Conservation (phyloP, 2,888 invertebrate species). For the Erebia aethiops region DNA sequence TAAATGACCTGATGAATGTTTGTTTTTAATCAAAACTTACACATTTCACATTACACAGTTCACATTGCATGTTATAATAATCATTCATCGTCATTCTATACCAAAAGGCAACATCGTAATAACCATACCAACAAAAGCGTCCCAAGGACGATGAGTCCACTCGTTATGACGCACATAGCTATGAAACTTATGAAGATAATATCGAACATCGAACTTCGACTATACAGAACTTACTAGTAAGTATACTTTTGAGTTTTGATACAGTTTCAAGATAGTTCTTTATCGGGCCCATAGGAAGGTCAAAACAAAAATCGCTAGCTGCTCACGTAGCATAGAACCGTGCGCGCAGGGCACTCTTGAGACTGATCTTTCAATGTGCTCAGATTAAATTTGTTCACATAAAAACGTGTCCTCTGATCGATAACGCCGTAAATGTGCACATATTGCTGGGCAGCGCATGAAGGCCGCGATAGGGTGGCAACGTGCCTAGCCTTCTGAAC, state of each 20-base stretch:
- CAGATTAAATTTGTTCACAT: constrained; percentile 80
- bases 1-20: constrained; percentile 56
- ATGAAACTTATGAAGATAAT: too few relatives aligned
- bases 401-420: constrained; percentile 75
- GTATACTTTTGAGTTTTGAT: constrained; percentile 27
- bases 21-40: background rate
- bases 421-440: constrained; percentile 77
- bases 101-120: constrained; percentile 46
- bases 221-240: too few relatives aligned
- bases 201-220: too few relatives aligned
- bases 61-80: background rate
- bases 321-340: constrained; percentile 68
- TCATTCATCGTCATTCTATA: background rate
- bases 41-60: too few relatives aligned
- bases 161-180: too few relatives aligned
- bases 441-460: constrained; percentile 74
- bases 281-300: constrained; percentile 71
- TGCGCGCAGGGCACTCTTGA: constrained; percentile 70
- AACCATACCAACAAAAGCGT: too few relatives aligned
- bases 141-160: too few relatives aligned
- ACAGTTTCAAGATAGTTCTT: constrained; percentile 23
- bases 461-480: constrained; percentile 68
- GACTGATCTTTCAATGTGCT: constrained; percentile 77
- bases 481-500: constrained; percentile 72
- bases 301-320: constrained; percentile 70